These are phyloP conservation scores for Neoseiulus cucumeris DNA, from an alignment of 1,140 invertebrate genomes.

Conservation along the genomic window DNA sequence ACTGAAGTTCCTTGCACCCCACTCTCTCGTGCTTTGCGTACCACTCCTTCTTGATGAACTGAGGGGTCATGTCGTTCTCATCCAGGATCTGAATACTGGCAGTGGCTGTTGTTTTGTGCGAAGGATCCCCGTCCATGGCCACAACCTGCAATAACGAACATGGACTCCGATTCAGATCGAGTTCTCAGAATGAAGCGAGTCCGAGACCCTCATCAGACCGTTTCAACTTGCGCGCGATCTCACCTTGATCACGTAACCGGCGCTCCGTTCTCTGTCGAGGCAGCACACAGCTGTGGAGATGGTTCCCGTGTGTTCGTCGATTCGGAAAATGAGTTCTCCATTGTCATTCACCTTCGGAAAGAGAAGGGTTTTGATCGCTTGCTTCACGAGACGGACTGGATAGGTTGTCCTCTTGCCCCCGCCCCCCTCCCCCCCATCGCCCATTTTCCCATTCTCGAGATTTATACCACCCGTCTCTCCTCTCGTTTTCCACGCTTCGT, in stretches of 20 bases:
- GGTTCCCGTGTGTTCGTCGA: conserved; percentile 77
- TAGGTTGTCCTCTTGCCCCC: too few relatives aligned
- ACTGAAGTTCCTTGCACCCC: too few relatives aligned
- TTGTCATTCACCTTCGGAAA: conserved; percentile 54
- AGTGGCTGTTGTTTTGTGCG: conserved; percentile 22
- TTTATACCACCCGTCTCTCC: too few relatives aligned
- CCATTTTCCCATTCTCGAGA: too few relatives aligned
- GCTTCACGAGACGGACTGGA: too few relatives aligned
- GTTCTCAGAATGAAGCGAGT: too few relatives aligned
- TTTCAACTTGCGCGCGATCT: background rate
- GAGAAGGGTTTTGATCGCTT: background rate
- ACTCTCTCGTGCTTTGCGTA: background rate
- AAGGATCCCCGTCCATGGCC: conserved; percentile 22
- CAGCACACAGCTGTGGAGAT: conserved; percentile 87
- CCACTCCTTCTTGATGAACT: conserved; percentile 12
- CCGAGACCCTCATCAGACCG: too few relatives aligned
- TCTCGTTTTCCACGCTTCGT: too few relatives aligned
- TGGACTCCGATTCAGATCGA: too few relatives aligned
- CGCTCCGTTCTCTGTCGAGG: conserved; percentile 73
- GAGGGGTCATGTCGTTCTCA: conserved; percentile 15
- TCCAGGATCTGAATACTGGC: conserved; percentile 14
- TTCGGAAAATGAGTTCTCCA: conserved; percentile 80
- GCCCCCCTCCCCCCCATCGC: too few relatives aligned
- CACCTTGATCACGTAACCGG: conserved; percentile 90
- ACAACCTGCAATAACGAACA: too few relatives aligned